These are phyloP conservation scores for Tenrec ecaudatus DNA, from an alignment of 2,113 vertebrate genomes.

Conservation along the genomic window DNA sequence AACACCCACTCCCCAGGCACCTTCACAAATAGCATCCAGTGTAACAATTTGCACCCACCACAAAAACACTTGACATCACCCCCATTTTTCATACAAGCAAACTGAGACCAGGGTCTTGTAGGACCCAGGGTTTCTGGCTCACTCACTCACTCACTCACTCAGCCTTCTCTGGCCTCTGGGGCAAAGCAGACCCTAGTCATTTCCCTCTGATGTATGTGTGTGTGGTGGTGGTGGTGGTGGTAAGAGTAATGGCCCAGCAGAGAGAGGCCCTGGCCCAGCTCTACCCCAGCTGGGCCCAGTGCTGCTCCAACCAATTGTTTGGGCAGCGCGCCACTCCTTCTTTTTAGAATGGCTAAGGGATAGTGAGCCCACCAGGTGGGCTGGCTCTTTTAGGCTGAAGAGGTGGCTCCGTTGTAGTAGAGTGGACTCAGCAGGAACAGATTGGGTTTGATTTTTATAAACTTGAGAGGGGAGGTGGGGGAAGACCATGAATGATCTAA, in stretches of 20 bases:
- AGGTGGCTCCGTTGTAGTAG: neutral
- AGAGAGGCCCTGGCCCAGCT: neutral
- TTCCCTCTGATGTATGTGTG: too few relatives aligned
- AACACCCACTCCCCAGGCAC: neutral
- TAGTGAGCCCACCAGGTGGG: accelerated
- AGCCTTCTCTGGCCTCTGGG: neutral
- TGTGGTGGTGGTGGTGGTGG: too few relatives aligned
- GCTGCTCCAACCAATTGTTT: neutral
- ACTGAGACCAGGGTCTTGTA: neutral
- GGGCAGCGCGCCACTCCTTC: neutral
- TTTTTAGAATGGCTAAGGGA: neutral
- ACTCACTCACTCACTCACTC: neutral
- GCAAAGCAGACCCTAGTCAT: neutral
- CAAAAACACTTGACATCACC: neutral
- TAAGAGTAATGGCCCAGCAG: neutral
- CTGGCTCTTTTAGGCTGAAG: neutral
- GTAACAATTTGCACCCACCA: neutral
- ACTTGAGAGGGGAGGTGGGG: too few relatives aligned
- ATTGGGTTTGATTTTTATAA: neutral
- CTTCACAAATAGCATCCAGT: neutral
- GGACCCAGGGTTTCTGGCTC: neutral
- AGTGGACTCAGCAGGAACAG: neutral
- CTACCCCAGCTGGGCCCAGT: neutral
- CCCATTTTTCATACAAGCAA: neutral
- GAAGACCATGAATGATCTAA: neutral